These are phyloP conservation scores for Drosophila nr. perissopoda DNA, from an alignment of 2,888 invertebrate genomes.

Conservation along the genomic window DNA sequence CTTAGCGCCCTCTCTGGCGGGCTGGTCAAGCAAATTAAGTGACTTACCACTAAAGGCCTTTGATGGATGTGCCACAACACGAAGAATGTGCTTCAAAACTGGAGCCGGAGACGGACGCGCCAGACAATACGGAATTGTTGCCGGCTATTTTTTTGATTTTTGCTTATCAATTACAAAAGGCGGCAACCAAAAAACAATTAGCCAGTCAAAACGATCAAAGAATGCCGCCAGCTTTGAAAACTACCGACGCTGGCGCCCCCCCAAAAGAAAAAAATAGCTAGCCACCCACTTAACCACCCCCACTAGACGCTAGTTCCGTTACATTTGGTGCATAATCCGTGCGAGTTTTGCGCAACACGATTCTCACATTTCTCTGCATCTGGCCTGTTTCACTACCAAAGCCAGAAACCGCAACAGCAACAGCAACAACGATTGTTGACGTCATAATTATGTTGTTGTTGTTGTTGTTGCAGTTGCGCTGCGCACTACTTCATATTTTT, in stretches of 20 bases:
- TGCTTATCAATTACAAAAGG: constrained; percentile 77
- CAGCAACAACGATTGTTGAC: constrained; percentile 52
- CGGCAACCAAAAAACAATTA: constrained; percentile 69
- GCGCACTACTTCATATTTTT: constrained; percentile 55
- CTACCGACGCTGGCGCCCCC: constrained; percentile 70
- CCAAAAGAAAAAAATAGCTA: neutral
- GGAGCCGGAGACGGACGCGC: constrained; percentile 18
- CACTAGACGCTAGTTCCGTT: constrained; percentile 33
- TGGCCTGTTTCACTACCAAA: constrained; percentile 43
- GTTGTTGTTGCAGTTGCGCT: constrained; percentile 15
- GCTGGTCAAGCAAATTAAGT: constrained; percentile 69
- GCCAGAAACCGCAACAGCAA: constrained; percentile 44
- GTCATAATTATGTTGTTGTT: constrained; percentile 60
- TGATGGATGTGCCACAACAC: constrained; percentile 69
- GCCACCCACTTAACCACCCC: neutral
- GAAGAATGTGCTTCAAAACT: neutral
- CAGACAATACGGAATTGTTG: constrained; percentile 53
- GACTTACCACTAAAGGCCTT: constrained; percentile 67
- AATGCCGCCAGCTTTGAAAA: constrained; percentile 56
- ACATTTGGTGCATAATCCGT: constrained; percentile 47
- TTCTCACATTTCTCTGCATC: constrained; percentile 54
- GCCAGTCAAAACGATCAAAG: constrained; percentile 69
- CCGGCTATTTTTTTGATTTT: neutral
- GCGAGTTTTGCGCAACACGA: constrained; percentile 26
- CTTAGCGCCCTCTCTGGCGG: constrained; percentile 16